Evolutionary conservation across 2,113 vertebrate species (phyloP), one percentile per base, ranked within the genome.

Genomic region (Dicentrarchus labrax): DNA sequence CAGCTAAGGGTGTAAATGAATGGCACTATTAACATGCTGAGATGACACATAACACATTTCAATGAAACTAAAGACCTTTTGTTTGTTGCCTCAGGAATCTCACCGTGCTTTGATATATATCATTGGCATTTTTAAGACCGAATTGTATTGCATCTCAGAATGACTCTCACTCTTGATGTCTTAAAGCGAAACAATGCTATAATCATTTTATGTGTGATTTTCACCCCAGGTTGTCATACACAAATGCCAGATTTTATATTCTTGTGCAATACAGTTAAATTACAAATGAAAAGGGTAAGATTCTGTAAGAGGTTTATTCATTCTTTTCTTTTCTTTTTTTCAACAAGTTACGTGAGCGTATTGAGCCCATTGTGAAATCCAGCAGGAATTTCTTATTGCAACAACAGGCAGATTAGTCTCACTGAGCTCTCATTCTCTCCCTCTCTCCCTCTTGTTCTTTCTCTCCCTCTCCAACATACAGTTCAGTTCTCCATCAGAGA

Each of bases 401-500:
- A 77, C 84, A 89, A 86, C 73, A 86, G 59, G 24, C 72, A 72
- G 89, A 92, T 93, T 90, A 92, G 81, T 73, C 47, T 70, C 56
- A 66, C 80, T 53, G 65, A 89, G 66, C 68, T 83, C 65, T 45
- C 64, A 24, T 66, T 82, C 72, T 45, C 76, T 51, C 56, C 36
- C 82, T 6, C 78, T 30, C n/a, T 79, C 47, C 22, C 48, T 41
- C 45, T 30, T 69, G 41, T 39, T 51, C 36, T 41, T 51, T 75
- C 17, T 41, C 39, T 39, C 41, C 39, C 68, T 50, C 21, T 62
- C 16, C 10, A 11, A 61, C 59, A 16, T 50, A 4, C 92, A 95
- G 92, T 89, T 66, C 80, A 91, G 36, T 90, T 90, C 84, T 84
- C 89, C 76, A 92, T 95, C 85, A 82, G 94, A 74, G 88, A 89